Percentiles rank a stretch among this genome's conserved stretches.
phyloP scores from a whole-genome alignment of 2,797 vertebrate species.

The Anas georgica region DNA sequence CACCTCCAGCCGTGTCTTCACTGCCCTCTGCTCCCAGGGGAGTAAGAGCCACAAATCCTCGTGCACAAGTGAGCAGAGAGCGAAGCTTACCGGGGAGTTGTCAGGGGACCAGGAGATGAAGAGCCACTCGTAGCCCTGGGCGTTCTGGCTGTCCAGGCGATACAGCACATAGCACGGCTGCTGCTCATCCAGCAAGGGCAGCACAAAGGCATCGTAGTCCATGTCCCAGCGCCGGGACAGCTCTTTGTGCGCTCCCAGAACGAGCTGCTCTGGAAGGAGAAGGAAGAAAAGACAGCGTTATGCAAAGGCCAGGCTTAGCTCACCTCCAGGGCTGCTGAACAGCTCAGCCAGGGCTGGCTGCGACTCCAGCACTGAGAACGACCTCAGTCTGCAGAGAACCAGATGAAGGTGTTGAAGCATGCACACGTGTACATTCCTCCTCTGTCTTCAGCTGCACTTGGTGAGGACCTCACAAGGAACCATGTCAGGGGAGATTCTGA shows the following conservation, averaged over 20 bases:
- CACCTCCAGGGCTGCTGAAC: fast-evolving
- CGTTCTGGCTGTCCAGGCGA: slow-evolving; percentile 94
- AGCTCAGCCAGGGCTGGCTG: fast-evolving
- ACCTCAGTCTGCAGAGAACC: not conserved
- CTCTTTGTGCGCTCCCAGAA: slow-evolving; percentile 90
- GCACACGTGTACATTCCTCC: not conserved
- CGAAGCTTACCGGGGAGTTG: slow-evolving; percentile 88
- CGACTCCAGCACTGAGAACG: fast-evolving
- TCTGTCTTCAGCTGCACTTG: not conserved
- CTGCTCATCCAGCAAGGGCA: slow-evolving; percentile 88
- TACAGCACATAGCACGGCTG: slow-evolving; percentile 96
- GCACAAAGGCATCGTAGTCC: slow-evolving; percentile 90
- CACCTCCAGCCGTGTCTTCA: not conserved
- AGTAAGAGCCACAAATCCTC: not conserved
- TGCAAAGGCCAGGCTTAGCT: not conserved
- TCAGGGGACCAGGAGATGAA: slow-evolving; percentile 99
- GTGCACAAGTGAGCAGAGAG: not conserved
- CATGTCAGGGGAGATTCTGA: not conserved
- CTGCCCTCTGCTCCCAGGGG: not conserved
- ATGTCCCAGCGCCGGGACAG: slow-evolving; percentile 89
- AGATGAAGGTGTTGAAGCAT: fast-evolving
- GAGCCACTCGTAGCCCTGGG: slow-evolving; percentile 96
- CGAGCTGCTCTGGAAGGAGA: slow-evolving; percentile 88
- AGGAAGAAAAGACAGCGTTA: not conserved
- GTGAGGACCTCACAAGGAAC: not conserved